Evolutionary conservation across 2,797 vertebrate species (phyloP), one percentile per base, ranked within the genome.

Genomic region (Choloepus didactylus): DNA sequence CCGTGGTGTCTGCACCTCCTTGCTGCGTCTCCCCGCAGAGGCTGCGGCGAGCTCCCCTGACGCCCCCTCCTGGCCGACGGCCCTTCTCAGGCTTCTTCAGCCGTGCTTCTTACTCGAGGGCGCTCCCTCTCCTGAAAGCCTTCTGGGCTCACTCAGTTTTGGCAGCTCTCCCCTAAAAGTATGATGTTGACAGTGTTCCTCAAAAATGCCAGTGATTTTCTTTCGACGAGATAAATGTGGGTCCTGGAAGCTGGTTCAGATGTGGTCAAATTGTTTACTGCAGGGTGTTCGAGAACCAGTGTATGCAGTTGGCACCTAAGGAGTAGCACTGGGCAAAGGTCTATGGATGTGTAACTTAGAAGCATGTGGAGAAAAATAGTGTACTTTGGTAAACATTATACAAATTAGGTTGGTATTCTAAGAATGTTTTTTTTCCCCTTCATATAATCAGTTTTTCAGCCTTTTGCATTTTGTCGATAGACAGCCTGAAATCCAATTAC

Each of bases 301-400:
- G 91, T 96, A 87, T 91, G 80, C 94, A 14, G 93, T 95, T 88
- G 1, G 16, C 56, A 3, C 44, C 25, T 31, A 46, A 9, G 41
- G 3, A 64, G 11, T 97, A 96, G 96, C 97, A 93, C 46, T 16
- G 86, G 82, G 84, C 2, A 0, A 97, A 97, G 97, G 91, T 21
- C 67, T 98, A 97, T 93, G 97, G 97, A 97, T 97, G 96, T 97
- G 97, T 95, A 93, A 95, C 89, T 98, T 95, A 95, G 95, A 92
- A 96, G 96, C 89, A 95, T 97, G 97, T 97, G 97, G 95, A 96
- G 97, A 56, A 73, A 97, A 97, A 96, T 97, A 98, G 93, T 92
- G 96, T 92, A 95, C 96, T 97, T 97, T 97, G 97, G 97, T 97
- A 98, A 98, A 97, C 94, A 95, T 97, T 96, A 97, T 96, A 97